A percentile compares a stretch with the other conserved stretches of the same genome.
phyloP scores from a whole-genome alignment of 2,888 invertebrate genomes.

The Cephus spinipes region DNA sequence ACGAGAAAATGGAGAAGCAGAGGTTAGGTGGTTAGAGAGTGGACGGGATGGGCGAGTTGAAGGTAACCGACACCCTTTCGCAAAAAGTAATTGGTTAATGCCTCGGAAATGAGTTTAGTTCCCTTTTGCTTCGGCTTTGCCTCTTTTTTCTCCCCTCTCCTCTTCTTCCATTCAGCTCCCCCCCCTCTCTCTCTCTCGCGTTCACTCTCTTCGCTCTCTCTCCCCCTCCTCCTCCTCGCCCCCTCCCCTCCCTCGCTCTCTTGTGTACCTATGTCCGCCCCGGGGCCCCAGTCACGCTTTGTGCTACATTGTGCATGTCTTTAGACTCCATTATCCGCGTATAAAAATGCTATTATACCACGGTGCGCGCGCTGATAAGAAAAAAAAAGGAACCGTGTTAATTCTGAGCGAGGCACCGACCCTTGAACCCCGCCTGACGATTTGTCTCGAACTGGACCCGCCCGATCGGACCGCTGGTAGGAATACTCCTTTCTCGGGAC shows the following conservation, averaged over 20 bases:
- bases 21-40: slow-evolving; percentile 18
- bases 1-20: slow-evolving; percentile 26
- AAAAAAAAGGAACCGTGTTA: slow-evolving; percentile 28
- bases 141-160: slow-evolving; percentile 29
- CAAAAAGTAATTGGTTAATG: slow-evolving; percentile 67
- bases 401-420: slow-evolving; percentile 37
- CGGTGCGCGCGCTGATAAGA: slow-evolving; percentile 13
- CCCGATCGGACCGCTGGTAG: too few relatives aligned
- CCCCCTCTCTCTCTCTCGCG: slow-evolving; percentile 42
- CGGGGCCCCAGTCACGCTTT: slow-evolving; percentile 48
- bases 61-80: slow-evolving; percentile 63
- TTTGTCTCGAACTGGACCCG: not conserved
- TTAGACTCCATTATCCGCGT: slow-evolving; percentile 57
- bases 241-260: slow-evolving; percentile 47
- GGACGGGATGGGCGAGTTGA: slow-evolving; percentile 42
- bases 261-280: slow-evolving; percentile 55
- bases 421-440: slow-evolving; percentile 17
- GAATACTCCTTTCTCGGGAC: too few relatives aligned
- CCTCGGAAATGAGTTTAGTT: slow-evolving; percentile 66
- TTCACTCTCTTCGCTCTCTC: slow-evolving; percentile 22
- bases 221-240: not conserved
- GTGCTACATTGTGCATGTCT: slow-evolving; percentile 54
- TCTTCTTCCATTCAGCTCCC: slow-evolving; percentile 19
- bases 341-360: slow-evolving; percentile 53
- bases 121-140: slow-evolving; percentile 52